Percentiles rank a stretch among this genome's conserved stretches.
These are phyloP conservation scores for Adela reaumurella DNA, from an alignment of 2,888 invertebrate genomes.

Conservation along the genomic window DNA sequence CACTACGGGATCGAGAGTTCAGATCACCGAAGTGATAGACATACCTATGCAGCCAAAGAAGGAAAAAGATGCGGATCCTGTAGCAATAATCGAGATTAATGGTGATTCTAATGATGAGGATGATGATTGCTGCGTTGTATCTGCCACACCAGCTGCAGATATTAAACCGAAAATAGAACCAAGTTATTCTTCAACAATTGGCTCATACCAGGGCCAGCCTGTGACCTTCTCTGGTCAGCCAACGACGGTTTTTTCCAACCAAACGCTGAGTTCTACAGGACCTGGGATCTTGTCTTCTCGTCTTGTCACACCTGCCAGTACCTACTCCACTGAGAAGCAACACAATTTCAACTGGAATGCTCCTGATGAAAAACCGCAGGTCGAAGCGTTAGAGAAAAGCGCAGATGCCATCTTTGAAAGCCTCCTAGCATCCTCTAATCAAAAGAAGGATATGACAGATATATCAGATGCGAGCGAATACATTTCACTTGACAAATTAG, in stretches of 20 bases:
- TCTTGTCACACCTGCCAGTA: too few species aligned
- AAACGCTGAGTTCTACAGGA: background rate
- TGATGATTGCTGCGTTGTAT: slow-evolving; percentile 48
- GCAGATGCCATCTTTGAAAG: slow-evolving; percentile 49
- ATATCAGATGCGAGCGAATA: slow-evolving; percentile 55
- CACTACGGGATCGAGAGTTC: background rate
- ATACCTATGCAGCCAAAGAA: slow-evolving; percentile 18
- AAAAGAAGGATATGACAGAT: slow-evolving; percentile 31
- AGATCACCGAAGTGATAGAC: background rate
- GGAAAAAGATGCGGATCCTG: slow-evolving; percentile 22
- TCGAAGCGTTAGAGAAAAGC: slow-evolving; percentile 41
- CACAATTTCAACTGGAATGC: slow-evolving; percentile 50
- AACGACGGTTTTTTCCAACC: too few species aligned
- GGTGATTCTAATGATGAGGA: slow-evolving; percentile 49
- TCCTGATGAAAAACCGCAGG: slow-evolving; percentile 39
- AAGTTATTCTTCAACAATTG: background rate
- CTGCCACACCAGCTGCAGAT: slow-evolving; percentile 41
- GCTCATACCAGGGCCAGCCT: slow-evolving; percentile 12
- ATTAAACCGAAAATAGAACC: slow-evolving; percentile 42
- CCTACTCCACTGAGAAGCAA: slow-evolving; percentile 34
- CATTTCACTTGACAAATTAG: slow-evolving; percentile 61
- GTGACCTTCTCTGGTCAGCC: slow-evolving; percentile 26
- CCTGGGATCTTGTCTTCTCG: too few species aligned
- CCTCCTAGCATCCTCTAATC: slow-evolving; percentile 28
- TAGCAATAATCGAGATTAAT: slow-evolving; percentile 45